Evolutionary conservation across 2,113 vertebrate genomes (phyloP), one percentile per base, ranked within the genome.

Genomic region (Notiomystis cincta): DNA sequence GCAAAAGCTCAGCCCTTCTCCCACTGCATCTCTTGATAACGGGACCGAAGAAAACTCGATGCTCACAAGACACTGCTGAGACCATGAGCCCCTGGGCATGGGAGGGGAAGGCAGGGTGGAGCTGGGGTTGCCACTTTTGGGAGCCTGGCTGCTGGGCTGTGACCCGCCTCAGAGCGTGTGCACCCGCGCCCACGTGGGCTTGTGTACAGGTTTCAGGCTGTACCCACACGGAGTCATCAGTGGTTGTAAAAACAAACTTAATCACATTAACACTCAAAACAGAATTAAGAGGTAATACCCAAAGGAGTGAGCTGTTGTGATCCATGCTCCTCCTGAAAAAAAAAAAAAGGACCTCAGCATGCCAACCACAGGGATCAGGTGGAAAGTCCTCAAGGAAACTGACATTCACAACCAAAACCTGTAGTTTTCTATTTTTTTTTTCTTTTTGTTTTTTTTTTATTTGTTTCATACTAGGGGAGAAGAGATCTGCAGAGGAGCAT

Each of bases 41-140:
- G 11, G 64, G 44, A 24, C 0, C 0, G 71, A 54, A 51, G 69
- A 73, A 56, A 77, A 51, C 40, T 62, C 2, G 0, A 3, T 21
- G 80, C 12, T 77, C 30, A 30, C 62, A 17, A 54, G 65, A 44
- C 44, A 30, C 35, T 60, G 62, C 40, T 4, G 48, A 64, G 37
- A 45, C 71, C 35, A 3, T 0, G 22, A 75, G 47, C 18, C 3
- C 61, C 7, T n/a, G 1, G 6, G 14, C 0, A 0, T 0, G 15
- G 56, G 66, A 88, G 42, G 62, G 35, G 25, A 75, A 67, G 62
- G 71, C 71, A 51, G 58, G 24, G 27, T 64, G 90, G 57, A 33
- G 38, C 20, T 5, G 38, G 28, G 23, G 28, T 54, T 80, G 33
- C 6, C 33, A 4, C 7, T 86, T 67, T 81, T 33, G 8, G 27